Evolutionary conservation across 2,797 vertebrate species (phyloP).

Genomic region (Champsocephalus gunnari): DNA sequence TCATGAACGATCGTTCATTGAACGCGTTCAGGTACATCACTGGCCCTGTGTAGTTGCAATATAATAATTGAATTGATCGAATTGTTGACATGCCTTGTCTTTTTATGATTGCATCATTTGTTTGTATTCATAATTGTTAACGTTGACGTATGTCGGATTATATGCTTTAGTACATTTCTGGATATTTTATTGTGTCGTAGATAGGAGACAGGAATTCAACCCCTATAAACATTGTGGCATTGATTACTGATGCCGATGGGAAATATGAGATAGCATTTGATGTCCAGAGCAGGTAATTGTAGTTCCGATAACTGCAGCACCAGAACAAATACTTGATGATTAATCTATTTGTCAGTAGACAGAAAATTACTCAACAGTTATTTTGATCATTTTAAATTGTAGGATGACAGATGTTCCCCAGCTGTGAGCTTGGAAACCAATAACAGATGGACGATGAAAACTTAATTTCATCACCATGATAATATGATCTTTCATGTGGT

Average conservation of each 20-base stretch:
- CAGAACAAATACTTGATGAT: background rate
- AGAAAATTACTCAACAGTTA: background rate
- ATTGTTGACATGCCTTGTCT: background rate
- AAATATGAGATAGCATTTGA: too few relatives aligned
- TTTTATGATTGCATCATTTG: background rate
- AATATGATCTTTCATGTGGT: background rate
- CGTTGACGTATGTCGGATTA: background rate
- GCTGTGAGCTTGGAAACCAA: conserved; percentile 20
- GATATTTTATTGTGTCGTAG: background rate
- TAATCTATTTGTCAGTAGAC: background rate
- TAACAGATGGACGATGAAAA: conserved; percentile 5
- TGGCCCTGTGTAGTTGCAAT: too few relatives aligned
- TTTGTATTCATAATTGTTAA: too few relatives aligned
- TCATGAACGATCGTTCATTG: too few relatives aligned
- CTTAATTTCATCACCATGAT: background rate
- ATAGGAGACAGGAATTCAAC: background rate
- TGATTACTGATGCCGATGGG: background rate
- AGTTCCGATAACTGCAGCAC: too few relatives aligned
- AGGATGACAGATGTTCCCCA: conserved; percentile 22
- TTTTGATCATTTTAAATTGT: background rate
- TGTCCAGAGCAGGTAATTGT: too few relatives aligned
- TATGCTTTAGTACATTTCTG: background rate
- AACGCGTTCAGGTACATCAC: too few relatives aligned
- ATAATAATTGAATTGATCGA: too few relatives aligned
- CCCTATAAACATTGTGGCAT: background rate